Conservation (phyloP, 2,888 invertebrate species). For the Emmelina monodactyla region DNA sequence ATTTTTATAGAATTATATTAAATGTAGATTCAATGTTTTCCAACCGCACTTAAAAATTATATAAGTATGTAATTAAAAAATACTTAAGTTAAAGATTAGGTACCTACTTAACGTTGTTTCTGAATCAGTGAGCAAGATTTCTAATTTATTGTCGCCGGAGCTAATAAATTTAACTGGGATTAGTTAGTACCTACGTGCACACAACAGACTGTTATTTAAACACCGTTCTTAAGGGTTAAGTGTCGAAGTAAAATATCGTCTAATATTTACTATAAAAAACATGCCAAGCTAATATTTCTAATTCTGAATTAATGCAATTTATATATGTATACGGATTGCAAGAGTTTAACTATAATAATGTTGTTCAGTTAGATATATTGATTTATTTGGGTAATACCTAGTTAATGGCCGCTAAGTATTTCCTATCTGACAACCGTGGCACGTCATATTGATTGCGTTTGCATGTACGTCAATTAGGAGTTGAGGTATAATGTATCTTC, state of each 20-base stretch:
- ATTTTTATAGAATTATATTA: background rate
- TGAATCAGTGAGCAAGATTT: no score
- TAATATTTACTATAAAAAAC: no score
- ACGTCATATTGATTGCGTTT: slow-evolving; percentile 61
- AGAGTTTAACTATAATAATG: no score
- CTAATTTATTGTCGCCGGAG: slow-evolving; percentile 57
- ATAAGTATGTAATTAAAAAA: background rate
- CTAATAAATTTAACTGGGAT: slow-evolving; percentile 64
- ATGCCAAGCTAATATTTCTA: no score
- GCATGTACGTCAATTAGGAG: slow-evolving; percentile 63
- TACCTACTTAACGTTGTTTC: slow-evolving; percentile 12
- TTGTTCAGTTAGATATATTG: no score
- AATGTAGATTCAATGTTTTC: no score
- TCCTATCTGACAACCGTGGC: slow-evolving; percentile 48
- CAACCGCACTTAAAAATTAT: background rate
- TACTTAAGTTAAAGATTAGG: background rate
- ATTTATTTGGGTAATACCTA: no score
- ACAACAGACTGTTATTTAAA: no score
- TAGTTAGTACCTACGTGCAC: slow-evolving; percentile 38
- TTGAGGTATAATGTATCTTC: slow-evolving; percentile 56
- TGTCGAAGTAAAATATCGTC: no score
- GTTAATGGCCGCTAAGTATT: no score
- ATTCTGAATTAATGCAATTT: no score
- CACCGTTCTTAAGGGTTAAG: slow-evolving; percentile 25
- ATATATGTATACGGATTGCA: no score